Evolutionary conservation across 2,888 invertebrate genomes (phyloP), one percentile per base, ranked within the genome.

Genomic region (Chalcis sispes): DNA sequence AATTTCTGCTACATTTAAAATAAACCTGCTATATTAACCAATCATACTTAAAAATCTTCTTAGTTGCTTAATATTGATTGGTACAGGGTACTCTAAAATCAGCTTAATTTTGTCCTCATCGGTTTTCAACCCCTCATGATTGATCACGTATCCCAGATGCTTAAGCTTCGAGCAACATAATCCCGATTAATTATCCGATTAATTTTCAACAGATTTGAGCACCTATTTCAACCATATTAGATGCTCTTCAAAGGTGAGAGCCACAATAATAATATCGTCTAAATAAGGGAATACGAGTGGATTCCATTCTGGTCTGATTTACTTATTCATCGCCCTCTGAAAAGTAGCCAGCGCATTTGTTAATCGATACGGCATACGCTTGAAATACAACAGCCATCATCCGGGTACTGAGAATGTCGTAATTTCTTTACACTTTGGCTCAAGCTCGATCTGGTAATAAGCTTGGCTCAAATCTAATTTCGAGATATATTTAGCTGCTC

Each of bases 11-110:
- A n/a, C 15, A n/a, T 13, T 52, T 23, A 3, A 1, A 4, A 85
- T 80, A 64, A 83, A 84, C 0, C 81, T 74, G 1, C 82, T 75
- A 59, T 85, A 86, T 82, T 83, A 86, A 0, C 79, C 79, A 0
- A 78, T 79, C 70, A 85, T 69, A 0, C 85, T 85, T 0, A 86
- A 29, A 62, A 85, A 85, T 2, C 80, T 54, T 1, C 81, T 75
- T 1, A 84, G n/a, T 32, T 82, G 77, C 1, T 77, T 78, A 0
- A 81, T n/a, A 25, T 70, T 82, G 0, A 5, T 54, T 0, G 84
- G 85, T 0, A 15, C 40, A 1, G 40, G 52, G 18, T 52, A 54
- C 15, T 66, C 52, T 0, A 66, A 1, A 3, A 54, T 66, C 1
- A 25, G 66, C 15, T 23, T 3, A 8, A 52, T n/a, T 18, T 52